A percentile compares a stretch with the other conserved stretches of the same genome.
Evolutionary conservation across 2,113 vertebrate genomes (phyloP).

Genomic region (Podarcis muralis): DNA sequence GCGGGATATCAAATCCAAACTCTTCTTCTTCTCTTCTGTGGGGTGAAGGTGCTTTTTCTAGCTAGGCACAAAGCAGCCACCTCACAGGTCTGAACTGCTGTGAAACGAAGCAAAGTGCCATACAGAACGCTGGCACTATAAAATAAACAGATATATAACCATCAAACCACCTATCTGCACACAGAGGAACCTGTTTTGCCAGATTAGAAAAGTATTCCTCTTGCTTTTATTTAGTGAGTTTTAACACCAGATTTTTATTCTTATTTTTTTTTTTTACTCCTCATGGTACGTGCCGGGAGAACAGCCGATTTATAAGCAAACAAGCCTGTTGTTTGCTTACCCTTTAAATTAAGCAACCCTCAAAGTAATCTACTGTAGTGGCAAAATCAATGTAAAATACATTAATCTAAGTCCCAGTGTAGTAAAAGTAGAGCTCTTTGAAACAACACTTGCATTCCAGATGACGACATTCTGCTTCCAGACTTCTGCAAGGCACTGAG

Average conservation of each 20-base stretch:
- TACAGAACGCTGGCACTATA: no score
- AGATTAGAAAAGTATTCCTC: background rate
- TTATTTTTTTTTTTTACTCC: background rate
- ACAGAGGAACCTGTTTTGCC: background rate
- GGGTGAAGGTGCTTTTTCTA: background rate
- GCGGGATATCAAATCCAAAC: no score
- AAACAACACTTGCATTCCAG: slow-evolving; percentile 24
- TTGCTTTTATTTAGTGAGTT: slow-evolving; percentile 10
- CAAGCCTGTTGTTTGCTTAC: slow-evolving; percentile 60
- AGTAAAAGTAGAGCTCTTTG: slow-evolving; percentile 38
- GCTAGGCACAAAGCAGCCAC: background rate
- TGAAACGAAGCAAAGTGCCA: background rate
- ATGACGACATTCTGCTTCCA: slow-evolving; percentile 38
- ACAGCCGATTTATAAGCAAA: slow-evolving; percentile 59
- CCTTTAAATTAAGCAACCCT: slow-evolving; percentile 62
- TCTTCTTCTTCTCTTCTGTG: no score
- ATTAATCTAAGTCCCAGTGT: slow-evolving; percentile 57
- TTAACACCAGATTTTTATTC: background rate
- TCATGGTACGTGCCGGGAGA: slow-evolving; percentile 44
- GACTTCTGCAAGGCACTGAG: slow-evolving; percentile 1
- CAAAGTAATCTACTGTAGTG: slow-evolving; percentile 59
- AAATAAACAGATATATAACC: no score
- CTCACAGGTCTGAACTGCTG: background rate
- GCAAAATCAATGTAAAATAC: slow-evolving; percentile 68
- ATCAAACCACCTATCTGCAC: no score